Conservation (phyloP, 2,797 vertebrate species). For the Ispidina picta region DNA sequence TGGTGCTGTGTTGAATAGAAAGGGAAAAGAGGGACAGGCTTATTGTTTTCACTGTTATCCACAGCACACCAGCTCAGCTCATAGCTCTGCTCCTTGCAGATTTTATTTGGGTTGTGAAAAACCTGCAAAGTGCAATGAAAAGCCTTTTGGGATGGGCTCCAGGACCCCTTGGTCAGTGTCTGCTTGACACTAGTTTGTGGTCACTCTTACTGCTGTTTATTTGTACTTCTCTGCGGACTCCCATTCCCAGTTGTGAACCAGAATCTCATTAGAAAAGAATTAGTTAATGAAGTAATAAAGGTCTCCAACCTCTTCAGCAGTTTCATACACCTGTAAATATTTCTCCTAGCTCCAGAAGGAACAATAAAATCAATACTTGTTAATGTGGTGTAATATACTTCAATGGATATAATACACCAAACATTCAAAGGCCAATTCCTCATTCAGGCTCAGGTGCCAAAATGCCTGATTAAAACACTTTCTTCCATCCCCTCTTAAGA, state of each 20-base stretch:
- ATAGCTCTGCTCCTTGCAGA: neutral
- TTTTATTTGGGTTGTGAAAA: neutral
- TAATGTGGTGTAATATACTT: conserved; percentile 15
- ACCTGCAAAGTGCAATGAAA: neutral
- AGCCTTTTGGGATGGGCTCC: neutral
- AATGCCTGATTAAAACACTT: conserved; percentile 62
- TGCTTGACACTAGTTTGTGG: neutral
- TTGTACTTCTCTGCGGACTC: neutral
- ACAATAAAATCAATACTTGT: neutral
- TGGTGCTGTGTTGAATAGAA: neutral
- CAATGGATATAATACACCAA: neutral
- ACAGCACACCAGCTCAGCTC: neutral
- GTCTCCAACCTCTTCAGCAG: conserved; percentile 29
- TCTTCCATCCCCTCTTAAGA: conserved; percentile 10
- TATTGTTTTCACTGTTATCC: neutral
- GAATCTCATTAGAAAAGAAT: neutral
- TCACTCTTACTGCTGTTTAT: neutral
- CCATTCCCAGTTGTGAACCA: neutral
- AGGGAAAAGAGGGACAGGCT: fast-evolving
- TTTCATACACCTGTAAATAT: conserved; percentile 1
- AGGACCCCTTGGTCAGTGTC: neutral
- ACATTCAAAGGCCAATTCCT: conserved; percentile 34
- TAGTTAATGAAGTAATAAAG: conserved; percentile 12
- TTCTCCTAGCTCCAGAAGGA: conserved; percentile 12
- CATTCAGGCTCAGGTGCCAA: conserved; percentile 35